Conservation (phyloP, 2,888 invertebrate genomes). For the Drosophila emarginata region DNA sequence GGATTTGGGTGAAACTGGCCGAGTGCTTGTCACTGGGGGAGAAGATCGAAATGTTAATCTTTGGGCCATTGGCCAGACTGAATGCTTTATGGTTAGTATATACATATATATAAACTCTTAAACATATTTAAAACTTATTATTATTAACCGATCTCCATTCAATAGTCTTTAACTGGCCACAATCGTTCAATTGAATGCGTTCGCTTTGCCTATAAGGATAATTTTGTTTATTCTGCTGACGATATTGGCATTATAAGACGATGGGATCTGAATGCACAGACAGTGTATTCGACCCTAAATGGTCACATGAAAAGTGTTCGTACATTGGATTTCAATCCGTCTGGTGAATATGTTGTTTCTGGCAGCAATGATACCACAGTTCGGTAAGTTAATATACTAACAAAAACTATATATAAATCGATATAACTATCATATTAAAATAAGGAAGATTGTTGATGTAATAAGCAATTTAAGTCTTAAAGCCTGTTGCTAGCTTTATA, state of each 20-base stretch:
- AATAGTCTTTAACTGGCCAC: constrained; percentile 95
- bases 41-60: constrained; percentile 98
- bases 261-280: constrained; percentile 95
- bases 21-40: constrained; percentile 87
- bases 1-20: constrained; percentile 82
- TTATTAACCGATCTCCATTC: background rate
- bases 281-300: constrained; percentile 81
- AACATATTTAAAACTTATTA: no score
- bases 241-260: constrained; percentile 96
- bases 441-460: no score
- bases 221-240: constrained; percentile 97
- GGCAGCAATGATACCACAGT: constrained; percentile 94
- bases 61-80: constrained; percentile 97
- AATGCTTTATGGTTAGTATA: constrained; percentile 94
- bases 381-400: constrained; percentile 68
- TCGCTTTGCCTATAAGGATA: constrained; percentile 96
- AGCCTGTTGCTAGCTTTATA: no score
- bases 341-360: constrained; percentile 96
- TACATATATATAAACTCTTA: background rate
- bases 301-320: constrained; percentile 91
- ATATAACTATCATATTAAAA: no score
- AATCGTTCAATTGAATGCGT: constrained; percentile 97
- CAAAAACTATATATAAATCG: no score
- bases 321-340: constrained; percentile 98
- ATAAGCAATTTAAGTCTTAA: no score